These are phyloP conservation scores for Scaeva pyrastri DNA, from an alignment of 2,888 invertebrate species.

Conservation along the genomic window DNA sequence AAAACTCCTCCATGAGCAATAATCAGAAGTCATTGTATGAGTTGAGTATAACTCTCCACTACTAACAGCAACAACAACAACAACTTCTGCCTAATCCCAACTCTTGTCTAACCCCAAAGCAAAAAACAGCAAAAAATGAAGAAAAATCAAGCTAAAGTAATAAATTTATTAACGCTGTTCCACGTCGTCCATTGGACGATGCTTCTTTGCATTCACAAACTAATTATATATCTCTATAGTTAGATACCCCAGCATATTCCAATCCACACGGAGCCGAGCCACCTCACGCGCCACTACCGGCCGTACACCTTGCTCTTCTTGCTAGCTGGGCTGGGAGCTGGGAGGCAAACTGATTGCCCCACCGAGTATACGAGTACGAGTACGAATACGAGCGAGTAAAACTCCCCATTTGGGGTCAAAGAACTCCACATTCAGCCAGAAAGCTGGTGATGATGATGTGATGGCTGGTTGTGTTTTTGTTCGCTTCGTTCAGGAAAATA, in stretches of 20 bases:
- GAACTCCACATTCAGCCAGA: constrained; percentile 65
- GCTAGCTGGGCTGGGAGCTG: background rate
- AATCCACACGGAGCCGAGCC: background rate
- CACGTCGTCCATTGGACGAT: constrained; percentile 62
- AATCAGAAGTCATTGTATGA: constrained; percentile 43
- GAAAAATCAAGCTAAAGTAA: constrained; percentile 55
- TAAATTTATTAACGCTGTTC: constrained; percentile 71
- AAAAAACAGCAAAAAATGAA: background rate
- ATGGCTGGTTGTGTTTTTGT: constrained; percentile 42
- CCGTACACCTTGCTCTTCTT: constrained; percentile 37
- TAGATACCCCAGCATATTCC: constrained; percentile 53
- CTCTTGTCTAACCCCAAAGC: constrained; percentile 33
- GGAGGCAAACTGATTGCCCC: constrained; percentile 54
- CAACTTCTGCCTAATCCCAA: constrained; percentile 18
- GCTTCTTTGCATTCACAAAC: constrained; percentile 74
- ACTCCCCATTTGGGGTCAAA: constrained; percentile 65
- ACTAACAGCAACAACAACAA: constrained; percentile 22
- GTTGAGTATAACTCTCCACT: background rate
- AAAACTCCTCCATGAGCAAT: constrained; percentile 62
- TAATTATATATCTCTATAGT: constrained; percentile 65
- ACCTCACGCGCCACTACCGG: constrained; percentile 4
- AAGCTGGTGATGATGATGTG: constrained; percentile 34
- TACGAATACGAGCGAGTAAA: constrained; percentile 24
- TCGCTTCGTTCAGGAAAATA: constrained; percentile 46
- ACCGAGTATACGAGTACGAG: no score